Base-by-base conservation (phyloP, 2,797 vertebrate species). In the Peromyscus nudipes region DNA sequence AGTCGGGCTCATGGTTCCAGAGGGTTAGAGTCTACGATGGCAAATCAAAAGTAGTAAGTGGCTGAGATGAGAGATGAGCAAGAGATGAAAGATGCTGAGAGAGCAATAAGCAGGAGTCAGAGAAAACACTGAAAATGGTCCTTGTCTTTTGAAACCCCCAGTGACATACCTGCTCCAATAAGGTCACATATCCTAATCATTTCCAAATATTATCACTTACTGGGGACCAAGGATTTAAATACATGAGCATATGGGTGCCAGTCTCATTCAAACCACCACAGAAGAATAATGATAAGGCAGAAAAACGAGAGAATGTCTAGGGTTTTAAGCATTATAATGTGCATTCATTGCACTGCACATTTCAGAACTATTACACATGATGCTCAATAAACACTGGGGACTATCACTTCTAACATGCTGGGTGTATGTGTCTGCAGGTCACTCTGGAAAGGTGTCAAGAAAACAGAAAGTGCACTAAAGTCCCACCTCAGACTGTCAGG, bases 351-450 rank as follows among this genome's bases (percentile, higher is more conserved):
- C 29, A 43, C 29, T 1, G 55, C 8, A 25, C 4, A 1, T 3
- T 5, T 3, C 4, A 84, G 85, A 62, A 21, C 69, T 62, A 13
- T 9, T 13, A 14, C 46, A 40, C 55, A 34, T 0, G 55, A 9
- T 1, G 7, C 2, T 43, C 73, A 10, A 1, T 25, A 34, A 23
- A n/a, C 0, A 13, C 29, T 3, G 8, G 34, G 52, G n/a, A 17
- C 12, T 27, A 31, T 52, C 10, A 1, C 0, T 2, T 43, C 34
- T 46, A 69, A 16, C 0, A 1, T 1, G 11, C 40, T 12, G 14
- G 81, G 31, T 2, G 23, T 57, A 52, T 55, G 11, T 31, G n/a
- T 57, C 43, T 43, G 43, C 43, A 43, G 43, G 43, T 43, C 43
- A 43, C 43, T 43, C 43, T 43, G 43, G n/a, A 27, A 3, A 0